Conservation (phyloP, 2,888 invertebrate genomes). For the Sminthurinus aureus region DNA sequence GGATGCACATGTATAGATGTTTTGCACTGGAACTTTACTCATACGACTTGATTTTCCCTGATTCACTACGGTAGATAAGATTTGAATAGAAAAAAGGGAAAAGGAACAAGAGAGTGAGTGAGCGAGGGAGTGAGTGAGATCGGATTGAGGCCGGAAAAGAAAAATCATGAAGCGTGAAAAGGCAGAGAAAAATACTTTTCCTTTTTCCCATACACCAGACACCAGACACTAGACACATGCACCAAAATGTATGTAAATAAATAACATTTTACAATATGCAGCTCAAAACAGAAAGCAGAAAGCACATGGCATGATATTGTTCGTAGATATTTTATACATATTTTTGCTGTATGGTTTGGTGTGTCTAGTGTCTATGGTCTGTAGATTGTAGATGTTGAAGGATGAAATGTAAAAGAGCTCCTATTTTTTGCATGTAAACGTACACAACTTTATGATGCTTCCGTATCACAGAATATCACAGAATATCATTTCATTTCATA, state of each 20-base stretch:
- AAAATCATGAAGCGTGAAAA: constrained; percentile 47
- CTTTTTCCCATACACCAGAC: neutral
- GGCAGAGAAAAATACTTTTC: constrained; percentile 31
- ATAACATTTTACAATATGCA: neutral
- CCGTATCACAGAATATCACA: too few species aligned
- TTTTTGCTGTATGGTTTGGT: too few species aligned
- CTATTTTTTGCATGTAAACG: too few species aligned
- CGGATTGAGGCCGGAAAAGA: constrained; percentile 44
- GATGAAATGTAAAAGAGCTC: too few species aligned
- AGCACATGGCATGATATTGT: neutral
- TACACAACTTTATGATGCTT: too few species aligned
- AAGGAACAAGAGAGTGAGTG: neutral
- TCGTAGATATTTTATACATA: too few species aligned
- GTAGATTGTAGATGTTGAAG: neutral
- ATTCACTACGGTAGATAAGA: neutral
- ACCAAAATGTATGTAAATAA: neutral
- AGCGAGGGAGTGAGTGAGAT: constrained; percentile 7
- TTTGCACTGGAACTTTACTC: too few species aligned
- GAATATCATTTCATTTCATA: too few species aligned
- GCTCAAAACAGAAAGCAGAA: neutral
- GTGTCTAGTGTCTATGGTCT: too few species aligned
- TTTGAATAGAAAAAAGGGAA: neutral
- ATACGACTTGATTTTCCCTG: too few species aligned
- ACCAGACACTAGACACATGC: neutral
- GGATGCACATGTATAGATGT: too few species aligned